A percentile compares a stretch with the other conserved stretches of the same genome.
Conservation (phyloP, 2,797 vertebrate species). For the Garrulus glandarius region DNA sequence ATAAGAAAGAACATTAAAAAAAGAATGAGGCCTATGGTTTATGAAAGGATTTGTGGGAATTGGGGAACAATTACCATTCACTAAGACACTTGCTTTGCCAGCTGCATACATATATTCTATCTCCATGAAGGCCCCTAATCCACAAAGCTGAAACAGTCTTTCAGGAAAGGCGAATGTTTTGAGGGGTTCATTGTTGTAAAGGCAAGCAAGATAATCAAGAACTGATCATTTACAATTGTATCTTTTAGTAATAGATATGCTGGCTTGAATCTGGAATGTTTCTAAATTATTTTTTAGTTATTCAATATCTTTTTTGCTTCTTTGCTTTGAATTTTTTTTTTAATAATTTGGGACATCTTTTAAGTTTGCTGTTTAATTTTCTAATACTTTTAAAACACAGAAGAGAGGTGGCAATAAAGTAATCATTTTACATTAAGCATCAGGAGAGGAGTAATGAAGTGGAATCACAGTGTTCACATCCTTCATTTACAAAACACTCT, state of each 20-base stretch:
- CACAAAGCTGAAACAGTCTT: conserved; percentile 4
- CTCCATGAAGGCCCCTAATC: background rate
- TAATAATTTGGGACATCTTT: background rate
- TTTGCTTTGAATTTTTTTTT: background rate
- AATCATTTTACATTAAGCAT: conserved; percentile 36
- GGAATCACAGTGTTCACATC: conserved; percentile 31
- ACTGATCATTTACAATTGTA: background rate
- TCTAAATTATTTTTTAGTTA: background rate
- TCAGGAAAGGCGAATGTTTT: background rate
- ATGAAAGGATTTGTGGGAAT: conserved; percentile 35
- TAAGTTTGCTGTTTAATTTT: background rate
- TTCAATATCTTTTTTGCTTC: background rate
- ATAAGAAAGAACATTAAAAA: background rate
- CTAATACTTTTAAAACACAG: background rate
- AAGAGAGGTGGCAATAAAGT: background rate
- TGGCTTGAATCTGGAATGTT: background rate
- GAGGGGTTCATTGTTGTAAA: background rate
- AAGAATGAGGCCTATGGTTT: background rate
- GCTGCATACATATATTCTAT: background rate
- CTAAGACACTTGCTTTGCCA: conserved; percentile 31
- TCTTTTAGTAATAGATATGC: background rate
- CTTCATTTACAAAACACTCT: conserved; percentile 47
- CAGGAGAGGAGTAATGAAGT: conserved; percentile 35
- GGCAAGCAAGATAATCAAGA: background rate
- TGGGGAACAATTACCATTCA: conserved; percentile 5